Base-by-base conservation (phyloP, 2,113 vertebrate species). In the Haemorhous mexicanus region DNA sequence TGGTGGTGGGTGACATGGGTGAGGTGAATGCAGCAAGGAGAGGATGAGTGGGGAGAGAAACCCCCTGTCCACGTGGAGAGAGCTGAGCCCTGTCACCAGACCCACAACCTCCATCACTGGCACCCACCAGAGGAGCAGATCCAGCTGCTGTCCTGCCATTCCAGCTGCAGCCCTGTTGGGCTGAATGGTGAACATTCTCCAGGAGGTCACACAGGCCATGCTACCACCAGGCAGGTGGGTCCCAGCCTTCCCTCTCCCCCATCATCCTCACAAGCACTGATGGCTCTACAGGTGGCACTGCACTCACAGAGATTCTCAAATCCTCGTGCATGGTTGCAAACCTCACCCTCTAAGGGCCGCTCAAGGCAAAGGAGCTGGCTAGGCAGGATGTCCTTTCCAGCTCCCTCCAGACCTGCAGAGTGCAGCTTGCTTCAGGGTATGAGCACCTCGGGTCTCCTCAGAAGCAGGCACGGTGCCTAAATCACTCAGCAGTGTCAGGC, bases 21-120 rank as follows among this genome's bases (percentile, higher is more conserved):
- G 44, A 15, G 12, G 9, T 12, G 52, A 72, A n/a, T 0, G 1
- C 41, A 68, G 55, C 4, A 13, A 55, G 30, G 13, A 8, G 33
- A 43, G 33, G 24, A 23, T 13, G n/a, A 19, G 8, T 30, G 32
- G 15, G 17, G 33, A 52, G 16, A 47, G 37, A 56, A 78, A 27
- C 1, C 4, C 1, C 0, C 2, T 39, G 16, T 7, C 4, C 23
- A 2, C 0, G 0, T 23, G 49, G 46, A 58, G 10, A 49, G 23
- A 50, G 11, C 8, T 35, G 26, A 79, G 23, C 5, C 11, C 6
- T 66, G 13, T 13, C 67, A 46, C 44, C 37, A n/a, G 23, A 9
- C 33, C 35, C 41, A 26, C 24, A 24, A 26, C 10, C 30, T 32
- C 9, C 4, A 1, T 7, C 3, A 0, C 4, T 44, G 58, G 39